Conservation (phyloP, 2,113 vertebrate genomes). For the Spilogale gracilis region DNA sequence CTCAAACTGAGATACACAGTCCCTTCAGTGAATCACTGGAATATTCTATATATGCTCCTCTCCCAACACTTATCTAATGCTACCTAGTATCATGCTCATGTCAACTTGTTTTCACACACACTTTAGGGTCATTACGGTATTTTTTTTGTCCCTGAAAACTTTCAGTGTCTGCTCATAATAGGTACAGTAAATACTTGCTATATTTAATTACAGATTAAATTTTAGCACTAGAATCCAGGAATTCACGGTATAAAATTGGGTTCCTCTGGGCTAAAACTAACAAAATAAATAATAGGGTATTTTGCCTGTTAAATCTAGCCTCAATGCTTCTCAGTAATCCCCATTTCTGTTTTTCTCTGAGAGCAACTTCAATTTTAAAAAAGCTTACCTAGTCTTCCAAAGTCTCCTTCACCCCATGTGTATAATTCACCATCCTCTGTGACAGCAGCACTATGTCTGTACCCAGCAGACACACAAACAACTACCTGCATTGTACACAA, state of each 20-base stretch:
- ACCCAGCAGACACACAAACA: conserved; percentile 93
- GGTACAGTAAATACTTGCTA: background rate
- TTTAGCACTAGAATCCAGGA: conserved; percentile 46
- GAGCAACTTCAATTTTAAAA: conserved; percentile 43
- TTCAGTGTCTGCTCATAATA: background rate
- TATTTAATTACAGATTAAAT: conserved; percentile 65
- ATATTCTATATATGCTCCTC: background rate
- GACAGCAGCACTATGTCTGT: conserved; percentile 92
- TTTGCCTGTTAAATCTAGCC: background rate
- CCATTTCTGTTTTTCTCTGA: conserved; percentile 51
- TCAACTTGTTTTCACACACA: conserved; percentile 48
- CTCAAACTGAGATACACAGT: background rate
- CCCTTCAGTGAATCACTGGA: background rate
- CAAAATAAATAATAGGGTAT: background rate
- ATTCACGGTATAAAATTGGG: conserved; percentile 46
- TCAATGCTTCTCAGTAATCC: conserved; percentile 48
- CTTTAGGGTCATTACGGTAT: conserved; percentile 4
- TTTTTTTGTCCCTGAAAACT: conserved; percentile 42
- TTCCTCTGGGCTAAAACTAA: conserved; percentile 56
- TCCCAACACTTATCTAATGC: background rate
- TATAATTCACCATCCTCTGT: conserved; percentile 93
- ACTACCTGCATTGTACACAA: conserved; percentile 86
- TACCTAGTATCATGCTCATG: background rate
- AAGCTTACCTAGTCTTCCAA: conserved; percentile 91
- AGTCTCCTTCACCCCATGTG: conserved; percentile 94